Evolutionary conservation across 2,113 vertebrate species (phyloP).

Genomic region (Propithecus coquereli): DNA sequence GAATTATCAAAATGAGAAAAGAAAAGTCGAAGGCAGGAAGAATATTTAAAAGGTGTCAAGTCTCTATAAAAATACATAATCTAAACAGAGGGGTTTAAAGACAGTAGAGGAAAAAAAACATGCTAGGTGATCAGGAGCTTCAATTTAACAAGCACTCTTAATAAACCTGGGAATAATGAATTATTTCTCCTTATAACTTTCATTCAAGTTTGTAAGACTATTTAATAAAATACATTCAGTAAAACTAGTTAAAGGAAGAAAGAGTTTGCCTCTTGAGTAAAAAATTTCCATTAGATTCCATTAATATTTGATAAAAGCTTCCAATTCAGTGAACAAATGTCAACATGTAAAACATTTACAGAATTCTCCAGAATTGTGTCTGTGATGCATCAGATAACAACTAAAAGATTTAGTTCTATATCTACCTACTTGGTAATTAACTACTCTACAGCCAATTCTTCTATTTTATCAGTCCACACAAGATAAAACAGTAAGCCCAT

Average conservation of each 20-base stretch:
- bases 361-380: slow-evolving; percentile 35
- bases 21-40: slow-evolving; percentile 33
- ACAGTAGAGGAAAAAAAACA: not conserved
- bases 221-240: slow-evolving; percentile 67
- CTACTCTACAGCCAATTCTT: not conserved
- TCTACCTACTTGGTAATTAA: slow-evolving; percentile 44
- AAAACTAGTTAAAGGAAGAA: slow-evolving; percentile 74
- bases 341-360: slow-evolving; percentile 69
- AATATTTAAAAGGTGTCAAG: slow-evolving; percentile 45
- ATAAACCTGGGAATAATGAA: not conserved
- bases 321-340: slow-evolving; percentile 77
- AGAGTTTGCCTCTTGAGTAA: slow-evolving; percentile 77
- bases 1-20: not conserved
- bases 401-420: slow-evolving; percentile 35
- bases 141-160: slow-evolving; percentile 15
- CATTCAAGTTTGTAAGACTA: slow-evolving; percentile 58
- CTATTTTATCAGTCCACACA: not conserved
- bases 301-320: slow-evolving; percentile 84
- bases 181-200: slow-evolving; percentile 57
- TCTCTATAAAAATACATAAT: slow-evolving; percentile 11
- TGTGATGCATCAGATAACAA: slow-evolving; percentile 57
- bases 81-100: slow-evolving; percentile 37
- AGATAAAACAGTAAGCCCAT: slow-evolving; percentile 14
- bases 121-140: not conserved
- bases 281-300: slow-evolving; percentile 83